Base-by-base conservation (phyloP, 92 coral and sea anemone genomes). In the Palythoa caribaeorum region DNA sequence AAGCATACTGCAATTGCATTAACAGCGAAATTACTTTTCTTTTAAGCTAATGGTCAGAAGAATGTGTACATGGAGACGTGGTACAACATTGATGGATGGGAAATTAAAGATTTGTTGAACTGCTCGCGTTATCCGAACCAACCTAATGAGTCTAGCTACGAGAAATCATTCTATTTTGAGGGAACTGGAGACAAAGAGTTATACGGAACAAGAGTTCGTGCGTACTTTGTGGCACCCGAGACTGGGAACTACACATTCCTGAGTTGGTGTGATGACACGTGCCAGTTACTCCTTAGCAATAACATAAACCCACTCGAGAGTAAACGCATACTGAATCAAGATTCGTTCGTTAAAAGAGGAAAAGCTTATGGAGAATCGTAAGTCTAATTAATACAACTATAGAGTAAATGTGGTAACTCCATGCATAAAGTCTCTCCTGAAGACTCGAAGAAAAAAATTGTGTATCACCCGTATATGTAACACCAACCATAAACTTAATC, bases 171-270 rank as follows among this genome's bases (percentile, higher is more conserved):
- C 60, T 66, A 65, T 59, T 13, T 65, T 36, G 5, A 37, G 14
- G 74, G 44, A 4, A 48, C 1, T 4, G 85, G 75, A n/a, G 85
- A 12, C 16, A 17, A 12, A 19, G 62, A 81, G 0, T 13, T 44
- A 15, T 81, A 81, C 50, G 86, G 86, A 13, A 76, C 76, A 14
- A 75, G 86, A 9, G 20, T 81, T 11, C 86, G 86, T 4, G 19
- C 86, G 51, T 81, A 81, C 86, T 81, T 81, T 36, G 86, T 81
- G 48, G 86, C 86, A 20, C 86, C 86, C 0, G 86, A 66, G 48
- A 81, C 86, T 68, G 86, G 86, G 3, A 21, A 14, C 65, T 81
- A 81, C 75, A 81, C 40, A 50, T 81, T 81, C 40, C n/a, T 81
- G 14, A 81, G 86, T 2, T 66, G 86, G 86, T 81, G 86, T 14